phyloP scores from a whole-genome alignment of 1,140 invertebrate genomes.

The Drosophila pachea region DNA sequence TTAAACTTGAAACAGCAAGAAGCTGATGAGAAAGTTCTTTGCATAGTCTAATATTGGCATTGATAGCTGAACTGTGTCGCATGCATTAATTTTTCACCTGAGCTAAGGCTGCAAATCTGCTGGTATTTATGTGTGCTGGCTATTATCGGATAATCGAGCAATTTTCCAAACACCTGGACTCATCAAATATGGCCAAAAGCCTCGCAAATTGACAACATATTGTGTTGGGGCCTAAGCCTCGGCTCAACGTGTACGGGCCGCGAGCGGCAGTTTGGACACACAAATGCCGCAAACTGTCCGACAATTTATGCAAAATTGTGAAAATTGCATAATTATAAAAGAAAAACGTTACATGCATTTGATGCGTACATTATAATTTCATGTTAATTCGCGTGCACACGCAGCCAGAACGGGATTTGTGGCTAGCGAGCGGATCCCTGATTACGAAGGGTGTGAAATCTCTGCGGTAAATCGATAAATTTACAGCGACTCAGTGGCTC shows the following conservation, averaged over 20 bases:
- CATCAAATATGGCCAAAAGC: constrained; percentile 23
- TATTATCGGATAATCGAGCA: constrained; percentile 41
- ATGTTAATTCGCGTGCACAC: constrained; percentile 53
- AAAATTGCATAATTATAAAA: constrained; percentile 65
- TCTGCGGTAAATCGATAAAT: constrained; percentile 61
- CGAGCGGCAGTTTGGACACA: constrained; percentile 22
- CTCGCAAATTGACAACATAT: constrained; percentile 19
- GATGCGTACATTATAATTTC: constrained; percentile 63
- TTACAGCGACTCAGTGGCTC: constrained; percentile 29
- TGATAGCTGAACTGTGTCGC: not conserved
- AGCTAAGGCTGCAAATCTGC: not conserved
- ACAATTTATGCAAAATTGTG: constrained; percentile 51
- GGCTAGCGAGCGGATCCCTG: constrained; percentile 1
- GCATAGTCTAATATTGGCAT: not conserved
- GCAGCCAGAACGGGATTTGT: constrained; percentile 3
- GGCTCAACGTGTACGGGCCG: constrained; percentile 3
- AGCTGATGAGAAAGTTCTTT: not conserved
- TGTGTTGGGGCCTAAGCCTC: constrained; percentile 7
- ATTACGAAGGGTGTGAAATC: constrained; percentile 20
- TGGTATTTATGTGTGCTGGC: constrained; percentile 9
- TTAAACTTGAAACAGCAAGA: not conserved
- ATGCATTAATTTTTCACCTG: constrained; percentile 17
- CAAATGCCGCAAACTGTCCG: constrained; percentile 43
- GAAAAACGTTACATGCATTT: constrained; percentile 46
- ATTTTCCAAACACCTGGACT: constrained; percentile 29